Evolutionary conservation across 1,140 invertebrate species (phyloP).

Genomic region (Ceratitis capitata): DNA sequence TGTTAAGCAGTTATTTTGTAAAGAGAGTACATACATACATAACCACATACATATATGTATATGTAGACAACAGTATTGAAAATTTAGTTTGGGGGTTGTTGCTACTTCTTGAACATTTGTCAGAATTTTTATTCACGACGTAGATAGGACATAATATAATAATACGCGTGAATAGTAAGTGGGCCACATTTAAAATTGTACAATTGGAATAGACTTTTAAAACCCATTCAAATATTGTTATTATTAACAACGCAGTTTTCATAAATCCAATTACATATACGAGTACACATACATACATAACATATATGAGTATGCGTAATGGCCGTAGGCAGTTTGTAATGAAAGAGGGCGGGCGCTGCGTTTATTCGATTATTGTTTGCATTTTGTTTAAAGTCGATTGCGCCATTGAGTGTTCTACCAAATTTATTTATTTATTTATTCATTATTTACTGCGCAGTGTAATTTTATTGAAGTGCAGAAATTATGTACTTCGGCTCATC

Average conservation of each 20-base stretch:
- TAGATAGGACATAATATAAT: too few species aligned
- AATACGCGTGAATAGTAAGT: neutral
- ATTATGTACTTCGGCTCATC: too few species aligned
- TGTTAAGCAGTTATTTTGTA: neutral
- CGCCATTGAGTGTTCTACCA: neutral
- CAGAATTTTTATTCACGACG: neutral
- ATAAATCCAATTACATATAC: neutral
- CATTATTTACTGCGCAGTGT: neutral
- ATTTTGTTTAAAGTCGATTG: neutral
- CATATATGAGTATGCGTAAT: too few species aligned
- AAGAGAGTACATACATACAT: neutral
- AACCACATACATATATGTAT: neutral
- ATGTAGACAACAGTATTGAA: too few species aligned
- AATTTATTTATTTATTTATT: neutral
- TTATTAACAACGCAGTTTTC: constrained; percentile 5
- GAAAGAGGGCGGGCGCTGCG: neutral
- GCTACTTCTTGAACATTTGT: neutral
- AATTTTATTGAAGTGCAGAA: neutral
- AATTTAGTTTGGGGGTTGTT: too few species aligned
- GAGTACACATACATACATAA: too few species aligned
- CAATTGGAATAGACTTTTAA: neutral
- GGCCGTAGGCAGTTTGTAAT: neutral
- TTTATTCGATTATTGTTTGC: neutral
- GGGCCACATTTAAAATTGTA: neutral
- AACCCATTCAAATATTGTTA: neutral